Evolutionary conservation across 2,888 invertebrate species (phyloP).

Genomic region (Eupithecia insigniata): DNA sequence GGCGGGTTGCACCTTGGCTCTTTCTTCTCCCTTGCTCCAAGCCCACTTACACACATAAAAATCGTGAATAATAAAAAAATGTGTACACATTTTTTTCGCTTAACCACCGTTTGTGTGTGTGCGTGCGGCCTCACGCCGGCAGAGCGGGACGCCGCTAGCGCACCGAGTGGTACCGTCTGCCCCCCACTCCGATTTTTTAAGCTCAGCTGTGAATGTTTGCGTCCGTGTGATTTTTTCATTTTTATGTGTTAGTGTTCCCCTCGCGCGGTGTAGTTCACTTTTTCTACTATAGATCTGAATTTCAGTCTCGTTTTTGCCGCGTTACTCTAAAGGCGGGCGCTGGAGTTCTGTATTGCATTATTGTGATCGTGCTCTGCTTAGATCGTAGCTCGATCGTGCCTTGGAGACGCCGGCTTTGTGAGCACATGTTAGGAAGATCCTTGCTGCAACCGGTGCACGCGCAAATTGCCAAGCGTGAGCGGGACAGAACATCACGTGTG

Average conservation of each 20-base stretch:
- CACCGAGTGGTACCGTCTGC: conserved; percentile 55
- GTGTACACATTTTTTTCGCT: conserved; percentile 85
- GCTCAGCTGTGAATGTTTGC: conserved; percentile 77
- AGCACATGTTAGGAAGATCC: conserved; percentile 71
- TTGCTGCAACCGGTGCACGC: conserved; percentile 74
- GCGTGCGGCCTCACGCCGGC: conserved; percentile 78
- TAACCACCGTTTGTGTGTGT: conserved; percentile 75
- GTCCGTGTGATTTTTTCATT: conserved; percentile 83
- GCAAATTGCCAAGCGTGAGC: conserved; percentile 71
- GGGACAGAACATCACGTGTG: conserved; percentile 78
- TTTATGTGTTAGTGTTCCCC: conserved; percentile 85
- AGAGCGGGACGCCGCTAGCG: conserved; percentile 66
- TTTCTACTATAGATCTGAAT: conserved; percentile 85
- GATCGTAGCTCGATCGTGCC: conserved; percentile 55
- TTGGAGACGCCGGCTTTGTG: conserved; percentile 66
- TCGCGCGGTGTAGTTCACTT: conserved; percentile 84
- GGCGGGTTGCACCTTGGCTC: conserved; percentile 52
- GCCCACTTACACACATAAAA: conserved; percentile 85
- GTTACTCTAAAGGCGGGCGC: conserved; percentile 82
- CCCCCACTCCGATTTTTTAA: conserved; percentile 84
- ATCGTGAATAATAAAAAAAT: conserved; percentile 85
- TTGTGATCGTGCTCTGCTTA: conserved; percentile 68
- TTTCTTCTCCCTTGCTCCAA: conserved; percentile 69
- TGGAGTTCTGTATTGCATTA: conserved; percentile 70
- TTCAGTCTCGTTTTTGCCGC: conserved; percentile 85